Percentiles rank a stretch among this genome's conserved stretches.
These are phyloP conservation scores for Zalophus californianus DNA, from an alignment of 2,797 vertebrate species.

Conservation along the genomic window DNA sequence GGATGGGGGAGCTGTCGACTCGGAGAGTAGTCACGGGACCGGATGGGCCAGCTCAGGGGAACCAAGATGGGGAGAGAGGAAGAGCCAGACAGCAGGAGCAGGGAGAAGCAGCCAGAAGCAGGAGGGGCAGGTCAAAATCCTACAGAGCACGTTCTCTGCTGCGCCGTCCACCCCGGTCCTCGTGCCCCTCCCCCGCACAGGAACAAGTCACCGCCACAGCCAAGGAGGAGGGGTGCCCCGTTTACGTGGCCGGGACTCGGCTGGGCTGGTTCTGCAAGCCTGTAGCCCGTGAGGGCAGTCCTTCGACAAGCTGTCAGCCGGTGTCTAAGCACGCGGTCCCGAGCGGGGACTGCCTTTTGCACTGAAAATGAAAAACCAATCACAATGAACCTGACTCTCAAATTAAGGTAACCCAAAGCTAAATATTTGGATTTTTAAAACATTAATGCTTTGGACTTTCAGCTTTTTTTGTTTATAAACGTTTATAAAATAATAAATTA, in stretches of 20 bases:
- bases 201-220: not conserved
- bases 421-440: not conserved
- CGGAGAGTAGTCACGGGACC: not conserved
- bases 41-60: not conserved
- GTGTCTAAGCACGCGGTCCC: too few species aligned
- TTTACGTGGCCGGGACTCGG: not conserved
- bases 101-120: not conserved
- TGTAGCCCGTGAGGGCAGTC: not conserved
- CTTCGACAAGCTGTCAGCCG: rapidly evolving
- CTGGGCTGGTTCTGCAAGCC: rapidly evolving
- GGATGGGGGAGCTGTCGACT: not conserved
- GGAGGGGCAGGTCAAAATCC: not conserved
- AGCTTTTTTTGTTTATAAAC: not conserved
- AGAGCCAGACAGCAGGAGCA: not conserved
- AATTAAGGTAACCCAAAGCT: not conserved
- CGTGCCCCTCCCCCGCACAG: not conserved
- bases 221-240: not conserved
- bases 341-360: not conserved
- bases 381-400: not conserved
- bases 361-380: not conserved
- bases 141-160: not conserved
- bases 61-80: not conserved
- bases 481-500: too few species aligned
- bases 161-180: too few species aligned
- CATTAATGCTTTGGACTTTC: not conserved